Percentiles rank a stretch among this genome's conserved stretches.
phyloP scores from a whole-genome alignment of 2,888 invertebrate genomes.

The Eurytoma californica region DNA sequence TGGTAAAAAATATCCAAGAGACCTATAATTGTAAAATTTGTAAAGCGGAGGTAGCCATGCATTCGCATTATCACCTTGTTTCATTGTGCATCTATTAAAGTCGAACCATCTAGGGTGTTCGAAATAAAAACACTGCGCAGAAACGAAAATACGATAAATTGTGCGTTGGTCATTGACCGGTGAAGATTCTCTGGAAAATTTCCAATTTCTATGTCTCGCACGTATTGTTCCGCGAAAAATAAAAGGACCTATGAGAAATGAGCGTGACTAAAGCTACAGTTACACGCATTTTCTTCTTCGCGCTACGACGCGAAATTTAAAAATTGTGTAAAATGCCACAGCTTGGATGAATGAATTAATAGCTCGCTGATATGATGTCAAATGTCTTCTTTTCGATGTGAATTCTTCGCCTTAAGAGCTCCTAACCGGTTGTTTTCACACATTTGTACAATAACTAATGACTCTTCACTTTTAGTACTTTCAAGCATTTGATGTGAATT shows the following conservation, averaged over 20 bases:
- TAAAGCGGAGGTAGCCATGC: too few relatives aligned
- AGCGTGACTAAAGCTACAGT: not conserved
- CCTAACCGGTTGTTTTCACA: not conserved
- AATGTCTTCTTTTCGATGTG: not conserved
- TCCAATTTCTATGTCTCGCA: slow-evolving; percentile 29
- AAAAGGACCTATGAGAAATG: not conserved
- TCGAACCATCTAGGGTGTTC: not conserved
- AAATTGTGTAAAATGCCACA: not conserved
- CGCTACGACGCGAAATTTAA: not conserved
- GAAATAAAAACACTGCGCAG: slow-evolving; percentile 11
- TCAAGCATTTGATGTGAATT: too few relatives aligned
- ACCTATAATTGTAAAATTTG: too few relatives aligned
- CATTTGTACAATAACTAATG: too few relatives aligned
- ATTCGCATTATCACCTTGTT: too few relatives aligned
- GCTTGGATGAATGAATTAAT: not conserved
- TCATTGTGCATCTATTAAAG: too few relatives aligned
- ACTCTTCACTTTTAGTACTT: too few relatives aligned
- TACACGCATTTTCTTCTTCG: not conserved
- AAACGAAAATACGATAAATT: slow-evolving; percentile 15
- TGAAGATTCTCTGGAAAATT: slow-evolving; percentile 22
- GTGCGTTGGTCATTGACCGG: slow-evolving; percentile 41
- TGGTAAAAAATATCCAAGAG: too few relatives aligned
- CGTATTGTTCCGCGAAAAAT: not conserved
- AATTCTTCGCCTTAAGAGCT: not conserved
- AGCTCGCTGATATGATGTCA: not conserved